Evolutionary conservation across 1,140 invertebrate genomes (phyloP).

Genomic region (Ptiloglossa arizonensis): DNA sequence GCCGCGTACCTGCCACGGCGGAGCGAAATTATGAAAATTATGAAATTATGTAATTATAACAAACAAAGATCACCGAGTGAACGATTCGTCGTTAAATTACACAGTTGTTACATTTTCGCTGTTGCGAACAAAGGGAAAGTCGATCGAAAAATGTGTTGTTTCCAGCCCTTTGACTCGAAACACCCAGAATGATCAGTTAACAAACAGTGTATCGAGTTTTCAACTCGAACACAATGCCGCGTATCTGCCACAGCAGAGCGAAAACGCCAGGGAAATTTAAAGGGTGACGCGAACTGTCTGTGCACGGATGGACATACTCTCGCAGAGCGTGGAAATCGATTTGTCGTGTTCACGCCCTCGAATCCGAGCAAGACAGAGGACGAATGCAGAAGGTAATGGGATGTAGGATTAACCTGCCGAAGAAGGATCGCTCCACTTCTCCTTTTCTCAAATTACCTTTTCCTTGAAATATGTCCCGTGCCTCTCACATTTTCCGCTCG

Average conservation of each 20-base stretch:
- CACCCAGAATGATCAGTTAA: neutral
- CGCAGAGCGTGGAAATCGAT: slow-evolving; percentile 32
- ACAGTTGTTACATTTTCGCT: no score
- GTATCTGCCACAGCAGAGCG: neutral
- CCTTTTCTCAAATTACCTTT: slow-evolving; percentile 14
- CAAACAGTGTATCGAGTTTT: neutral
- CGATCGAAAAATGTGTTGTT: neutral
- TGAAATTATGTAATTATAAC: no score
- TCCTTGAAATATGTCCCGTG: neutral
- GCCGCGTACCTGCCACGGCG: neutral
- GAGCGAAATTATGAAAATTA: no score
- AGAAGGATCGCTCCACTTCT: slow-evolving; percentile 21
- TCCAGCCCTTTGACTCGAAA: neutral
- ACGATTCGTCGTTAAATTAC: no score
- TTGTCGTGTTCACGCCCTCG: slow-evolving; percentile 43
- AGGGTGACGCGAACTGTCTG: neutral
- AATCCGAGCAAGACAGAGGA: slow-evolving; percentile 16
- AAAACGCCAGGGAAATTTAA: neutral
- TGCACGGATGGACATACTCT: slow-evolving; percentile 12
- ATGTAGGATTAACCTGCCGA: slow-evolving; percentile 29
- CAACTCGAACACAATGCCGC: neutral
- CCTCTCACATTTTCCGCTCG: neutral
- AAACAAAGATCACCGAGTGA: no score
- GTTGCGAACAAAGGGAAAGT: no score
- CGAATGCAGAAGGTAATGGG: slow-evolving; percentile 28